Base-by-base conservation (phyloP, 2,113 vertebrate genomes). In the Indicator indicator region DNA sequence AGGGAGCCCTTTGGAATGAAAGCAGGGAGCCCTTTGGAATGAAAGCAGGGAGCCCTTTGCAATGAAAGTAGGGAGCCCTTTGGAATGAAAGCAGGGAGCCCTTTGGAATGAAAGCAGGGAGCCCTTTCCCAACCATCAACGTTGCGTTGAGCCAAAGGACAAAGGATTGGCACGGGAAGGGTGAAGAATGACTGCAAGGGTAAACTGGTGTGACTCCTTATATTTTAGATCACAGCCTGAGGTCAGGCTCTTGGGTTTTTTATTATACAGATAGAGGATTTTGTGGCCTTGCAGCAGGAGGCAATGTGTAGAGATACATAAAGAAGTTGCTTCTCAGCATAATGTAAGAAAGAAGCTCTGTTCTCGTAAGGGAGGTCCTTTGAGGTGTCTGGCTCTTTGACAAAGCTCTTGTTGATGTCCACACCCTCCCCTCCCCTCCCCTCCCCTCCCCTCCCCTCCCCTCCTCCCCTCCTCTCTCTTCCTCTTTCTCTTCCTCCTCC, bases 71-170 rank as follows among this genome's bases (percentile, higher is more conserved):
- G 56, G 23, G 78, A 96, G 89, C 36, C 36, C 36, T 36, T 36
- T 36, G 85, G 89, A 70, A 70, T 38, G 75, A 77, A 97, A 90
- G 95, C 30, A 69, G 56, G 26, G 78, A 96, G 89, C 36, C 36
- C 36, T 36, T 36, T 36, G 85, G 89, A 70, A 70, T 38, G 75
- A 77, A 97, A 90, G 95, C 30, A 69, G 56, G 26, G 78, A 96
- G 89, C 82, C 80, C 76, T 95, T 97, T 97, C 78, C 92, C 83
- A 88, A 32, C 71, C 70, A 62, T 90, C 96, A 93, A 96, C 93
- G 89, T 89, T 86, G 90, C 89, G 83, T 95, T 96, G 92, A 84
- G 75, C 42, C 30, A 75, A 92, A 87, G 78, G 88, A 86, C 88
- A 86, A 90, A 75, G 83, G 85, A 80, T 32, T 79, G 80, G 92